Evolutionary conservation across 2,888 invertebrate species (phyloP).

Genomic region (Auanema freiburgensis): DNA sequence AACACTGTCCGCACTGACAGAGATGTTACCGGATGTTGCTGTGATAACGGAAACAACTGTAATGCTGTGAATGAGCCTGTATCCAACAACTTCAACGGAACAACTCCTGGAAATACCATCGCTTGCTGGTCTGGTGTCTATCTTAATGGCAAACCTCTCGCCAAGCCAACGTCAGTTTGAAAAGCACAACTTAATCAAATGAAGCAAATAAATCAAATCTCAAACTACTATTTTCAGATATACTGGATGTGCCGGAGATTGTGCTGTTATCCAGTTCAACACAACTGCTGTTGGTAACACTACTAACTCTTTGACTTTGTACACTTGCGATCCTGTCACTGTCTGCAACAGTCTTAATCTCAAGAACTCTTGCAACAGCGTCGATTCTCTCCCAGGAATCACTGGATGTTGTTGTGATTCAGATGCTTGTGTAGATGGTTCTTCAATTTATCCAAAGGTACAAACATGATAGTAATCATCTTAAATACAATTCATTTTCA

Average conservation of each 20-base stretch:
- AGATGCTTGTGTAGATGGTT: constrained; percentile 18
- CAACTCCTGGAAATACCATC: constrained; percentile 21
- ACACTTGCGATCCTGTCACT: constrained; percentile 24
- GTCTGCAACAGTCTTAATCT: constrained; percentile 17
- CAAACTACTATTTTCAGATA: constrained; percentile 7
- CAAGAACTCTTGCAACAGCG: constrained; percentile 26
- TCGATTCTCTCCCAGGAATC: constrained; percentile 27
- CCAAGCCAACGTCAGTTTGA: not conserved
- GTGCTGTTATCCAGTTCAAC: constrained; percentile 30
- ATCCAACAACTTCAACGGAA: no score
- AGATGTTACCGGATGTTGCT: constrained; percentile 36
- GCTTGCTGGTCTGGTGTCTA: constrained; percentile 43
- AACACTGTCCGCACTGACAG: constrained; percentile 18
- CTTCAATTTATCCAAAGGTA: constrained; percentile 16
- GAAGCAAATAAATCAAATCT: constrained; percentile 3
- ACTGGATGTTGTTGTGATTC: constrained; percentile 40
- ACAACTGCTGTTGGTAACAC: constrained; percentile 19
- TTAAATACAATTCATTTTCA: no score
- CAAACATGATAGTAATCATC: no score
- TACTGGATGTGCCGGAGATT: constrained; percentile 35
- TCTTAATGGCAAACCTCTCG: constrained; percentile 28
- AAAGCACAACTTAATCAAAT: not conserved
- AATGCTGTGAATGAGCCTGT: constrained; percentile 23
- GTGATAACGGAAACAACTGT: constrained; percentile 39
- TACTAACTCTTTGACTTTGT: constrained; percentile 15